These are phyloP conservation scores for Drosophila cognata DNA, from an alignment of 2,888 invertebrate species.

Conservation along the genomic window DNA sequence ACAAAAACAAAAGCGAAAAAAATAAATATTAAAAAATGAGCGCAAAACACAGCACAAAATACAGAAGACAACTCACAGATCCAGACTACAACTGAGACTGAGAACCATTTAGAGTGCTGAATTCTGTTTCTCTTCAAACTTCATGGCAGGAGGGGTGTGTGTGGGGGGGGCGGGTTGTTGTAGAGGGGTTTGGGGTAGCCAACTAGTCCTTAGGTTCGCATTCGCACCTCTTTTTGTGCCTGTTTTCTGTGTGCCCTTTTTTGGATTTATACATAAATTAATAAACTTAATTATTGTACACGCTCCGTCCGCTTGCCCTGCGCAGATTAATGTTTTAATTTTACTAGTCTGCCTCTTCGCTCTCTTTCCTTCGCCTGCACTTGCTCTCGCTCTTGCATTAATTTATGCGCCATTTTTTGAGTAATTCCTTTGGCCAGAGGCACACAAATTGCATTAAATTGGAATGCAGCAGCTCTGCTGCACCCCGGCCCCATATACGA, in stretches of 20 bases:
- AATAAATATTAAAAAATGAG: constrained; percentile 3
- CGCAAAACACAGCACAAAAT: constrained; percentile 9
- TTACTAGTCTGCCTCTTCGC: constrained; percentile 37
- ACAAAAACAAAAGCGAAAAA: constrained; percentile 22
- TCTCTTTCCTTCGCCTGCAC: background rate
- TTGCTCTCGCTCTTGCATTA: constrained; percentile 39
- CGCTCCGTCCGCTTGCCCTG: constrained; percentile 24
- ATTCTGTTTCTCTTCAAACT: constrained; percentile 19
- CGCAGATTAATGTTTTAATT: constrained; percentile 77
- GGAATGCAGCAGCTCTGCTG: constrained; percentile 42
- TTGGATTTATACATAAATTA: constrained; percentile 80
- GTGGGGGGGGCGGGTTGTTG: background rate
- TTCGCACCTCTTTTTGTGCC: constrained; percentile 64
- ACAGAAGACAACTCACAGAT: constrained; percentile 27
- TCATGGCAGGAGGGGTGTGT: background rate
- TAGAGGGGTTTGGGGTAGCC: background rate
- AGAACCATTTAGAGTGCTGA: constrained; percentile 37
- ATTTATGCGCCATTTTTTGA: constrained; percentile 71
- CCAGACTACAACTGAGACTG: constrained; percentile 12
- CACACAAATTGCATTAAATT: constrained; percentile 64
- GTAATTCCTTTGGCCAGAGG: constrained; percentile 66
- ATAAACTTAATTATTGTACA: constrained; percentile 82
- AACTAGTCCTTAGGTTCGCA: constrained; percentile 41
- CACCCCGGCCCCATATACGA: background rate
- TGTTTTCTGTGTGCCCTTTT: constrained; percentile 36